These are phyloP conservation scores for Clytia hemisphaerica DNA, from an alignment of 30 jellyfish, hydroid and myxozoan genomes.

Conservation along the genomic window DNA sequence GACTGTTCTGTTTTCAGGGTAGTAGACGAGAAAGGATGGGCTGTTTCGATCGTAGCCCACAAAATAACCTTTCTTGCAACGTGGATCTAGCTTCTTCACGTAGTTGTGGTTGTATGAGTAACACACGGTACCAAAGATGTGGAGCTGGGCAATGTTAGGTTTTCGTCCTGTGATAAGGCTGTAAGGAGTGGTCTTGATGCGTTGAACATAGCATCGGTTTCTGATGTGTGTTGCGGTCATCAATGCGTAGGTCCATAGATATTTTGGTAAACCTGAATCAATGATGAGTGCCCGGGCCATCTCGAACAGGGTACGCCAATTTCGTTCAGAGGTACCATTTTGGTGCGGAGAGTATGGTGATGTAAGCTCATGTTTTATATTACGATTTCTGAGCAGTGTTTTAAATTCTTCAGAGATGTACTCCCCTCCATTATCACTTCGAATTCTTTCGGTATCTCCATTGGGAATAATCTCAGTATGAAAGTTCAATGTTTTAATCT, in stretches of 20 bases:
- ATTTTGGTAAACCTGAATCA: not conserved
- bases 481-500: no score
- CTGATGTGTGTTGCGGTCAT: slow-evolving; percentile 5
- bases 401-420: no score
- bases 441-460: no score
- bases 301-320: slow-evolving; percentile 28
- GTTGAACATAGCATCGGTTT: slow-evolving; percentile 9
- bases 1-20: slow-evolving; percentile 2
- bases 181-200: slow-evolving; percentile 4
- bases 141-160: slow-evolving; percentile 20
- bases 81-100: slow-evolving; percentile 20
- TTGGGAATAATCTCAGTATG: no score
- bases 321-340: slow-evolving; percentile 39
- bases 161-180: slow-evolving; percentile 2
- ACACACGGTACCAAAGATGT: slow-evolving; percentile 7
- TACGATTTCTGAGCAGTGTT: no score
- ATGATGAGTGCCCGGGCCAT: slow-evolving; percentile 25
- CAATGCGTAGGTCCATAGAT: not conserved
- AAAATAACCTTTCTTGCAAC: slow-evolving; percentile 17
- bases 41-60: slow-evolving; percentile 23
- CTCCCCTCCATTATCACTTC: no score
- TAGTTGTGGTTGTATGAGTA: not conserved
- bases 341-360: slow-evolving; percentile 41
- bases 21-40: slow-evolving; percentile 23
- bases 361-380: no score